Evolutionary conservation across 30 jellyfish, hydroid and myxozoan species (phyloP), one percentile per base, ranked within the genome.

Genomic region (Turritopsis dohrnii): DNA sequence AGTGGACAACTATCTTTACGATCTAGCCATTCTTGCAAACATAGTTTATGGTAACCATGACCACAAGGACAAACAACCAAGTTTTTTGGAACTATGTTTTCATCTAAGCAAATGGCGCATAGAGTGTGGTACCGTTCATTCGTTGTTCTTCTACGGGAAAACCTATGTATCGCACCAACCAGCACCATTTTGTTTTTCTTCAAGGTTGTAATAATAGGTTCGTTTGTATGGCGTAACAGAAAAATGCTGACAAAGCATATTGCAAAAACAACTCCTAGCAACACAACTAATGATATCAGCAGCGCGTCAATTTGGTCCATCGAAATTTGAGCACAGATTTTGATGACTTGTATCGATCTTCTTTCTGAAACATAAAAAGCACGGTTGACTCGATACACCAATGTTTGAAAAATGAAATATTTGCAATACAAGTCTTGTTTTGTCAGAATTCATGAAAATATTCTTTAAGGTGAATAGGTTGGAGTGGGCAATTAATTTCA

Each of bases 71-170:
- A 52, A 19, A 80, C 29, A 52, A 41, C 20, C 54, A 80, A 30
- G 8, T 80, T 52, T 52, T 80, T 80, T 27, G 19, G 23, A 16
- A 52, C 21, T 21, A 16, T 41, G 53, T 13, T 30, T 30, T 80
- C 87, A 18, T 80, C 87, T 25, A 80, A 52, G 20, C 87, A 80
- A 21, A 80, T 80, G 1, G 87, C 29, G 66, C 87, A 80, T 1
- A 16, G 5, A 3, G 9, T 26, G 16, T 69, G 13, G 77, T 16
- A 41, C 60, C 60, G 60, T 41, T 41, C 60, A 41, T 41, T 41
- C 5, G 60, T 41, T 41, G 60, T 5, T 41, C 13, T 5, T 41
- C 13, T 41, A 41, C 13, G 13, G 60, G 60, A 41, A 3, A 41
- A 41, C 60, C 9, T 41, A 41, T 13, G 60, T 13, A 41, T 41